Evolutionary conservation across 2,797 vertebrate species (phyloP).

Genomic region (Acrocephalus scirpaceus): DNA sequence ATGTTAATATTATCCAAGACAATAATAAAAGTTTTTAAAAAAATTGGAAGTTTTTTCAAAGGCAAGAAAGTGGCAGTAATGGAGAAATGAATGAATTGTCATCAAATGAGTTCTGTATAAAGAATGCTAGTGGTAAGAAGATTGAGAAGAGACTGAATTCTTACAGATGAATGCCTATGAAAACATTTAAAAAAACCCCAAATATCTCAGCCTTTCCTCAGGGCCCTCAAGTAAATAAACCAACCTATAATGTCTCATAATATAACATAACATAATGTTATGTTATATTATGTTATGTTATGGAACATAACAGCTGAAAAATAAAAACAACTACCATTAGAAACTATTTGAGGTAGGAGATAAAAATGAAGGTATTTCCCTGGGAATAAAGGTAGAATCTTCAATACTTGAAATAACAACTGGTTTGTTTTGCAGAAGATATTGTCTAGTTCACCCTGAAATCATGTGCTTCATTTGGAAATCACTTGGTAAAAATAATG

Average conservation of each 20-base stretch:
- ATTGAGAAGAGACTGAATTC: background rate
- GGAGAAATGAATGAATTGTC: background rate
- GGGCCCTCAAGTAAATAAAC: background rate
- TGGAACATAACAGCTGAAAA: background rate
- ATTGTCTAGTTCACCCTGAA: background rate
- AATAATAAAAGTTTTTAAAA: background rate
- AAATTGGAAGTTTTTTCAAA: background rate
- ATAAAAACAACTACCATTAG: background rate
- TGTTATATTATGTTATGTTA: too few species aligned
- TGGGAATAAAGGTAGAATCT: background rate
- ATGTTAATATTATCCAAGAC: background rate
- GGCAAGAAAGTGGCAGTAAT: background rate
- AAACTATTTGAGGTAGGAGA: accelerated
- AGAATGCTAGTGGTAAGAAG: background rate
- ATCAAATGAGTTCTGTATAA: background rate
- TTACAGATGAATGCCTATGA: background rate
- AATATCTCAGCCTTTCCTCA: background rate
- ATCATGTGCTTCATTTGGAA: background rate
- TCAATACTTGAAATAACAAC: background rate
- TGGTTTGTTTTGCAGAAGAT: background rate
- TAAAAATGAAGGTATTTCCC: background rate
- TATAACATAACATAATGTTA: background rate
- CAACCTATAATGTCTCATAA: background rate
- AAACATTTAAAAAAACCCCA: background rate
- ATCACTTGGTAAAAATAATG: background rate